Conservation (phyloP, 2,888 invertebrate genomes). For the Phyllotreta striolata region DNA sequence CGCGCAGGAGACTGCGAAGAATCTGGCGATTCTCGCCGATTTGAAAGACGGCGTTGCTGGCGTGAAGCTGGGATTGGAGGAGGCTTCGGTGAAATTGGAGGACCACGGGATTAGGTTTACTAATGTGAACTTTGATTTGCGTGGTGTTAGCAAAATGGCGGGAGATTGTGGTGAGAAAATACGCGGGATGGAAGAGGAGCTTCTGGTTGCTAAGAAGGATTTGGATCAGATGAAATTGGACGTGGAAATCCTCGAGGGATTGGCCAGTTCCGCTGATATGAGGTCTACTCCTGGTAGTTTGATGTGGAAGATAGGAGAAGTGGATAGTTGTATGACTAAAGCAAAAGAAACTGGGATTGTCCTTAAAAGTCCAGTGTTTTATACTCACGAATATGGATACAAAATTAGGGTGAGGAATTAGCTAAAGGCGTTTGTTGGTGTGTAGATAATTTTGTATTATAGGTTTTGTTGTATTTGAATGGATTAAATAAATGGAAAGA, state of each 20-base stretch:
- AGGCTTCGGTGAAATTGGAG: conserved; percentile 50
- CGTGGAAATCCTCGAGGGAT: conserved; percentile 61
- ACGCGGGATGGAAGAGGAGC: conserved; percentile 62
- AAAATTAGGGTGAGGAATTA: conserved; percentile 67
- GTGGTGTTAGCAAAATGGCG: conserved; percentile 63
- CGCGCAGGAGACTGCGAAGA: conserved; percentile 57
- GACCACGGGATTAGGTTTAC: conserved; percentile 62
- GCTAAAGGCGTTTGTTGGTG: neutral
- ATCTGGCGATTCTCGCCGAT: conserved; percentile 58
- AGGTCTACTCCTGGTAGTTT: conserved; percentile 37
- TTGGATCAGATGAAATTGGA: conserved; percentile 62
- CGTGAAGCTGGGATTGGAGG: conserved; percentile 47
- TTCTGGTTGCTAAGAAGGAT: conserved; percentile 57
- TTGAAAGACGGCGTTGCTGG: conserved; percentile 54
- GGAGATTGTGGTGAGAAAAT: conserved; percentile 65
- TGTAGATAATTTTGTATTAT: conserved; percentile 35
- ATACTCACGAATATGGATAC: conserved; percentile 77
- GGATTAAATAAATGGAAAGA: conserved; percentile 81
- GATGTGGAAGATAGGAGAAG: conserved; percentile 77
- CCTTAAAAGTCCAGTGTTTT: conserved; percentile 73
- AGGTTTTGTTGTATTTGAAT: conserved; percentile 76
- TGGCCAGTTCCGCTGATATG: conserved; percentile 37
- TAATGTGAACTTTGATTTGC: conserved; percentile 62
- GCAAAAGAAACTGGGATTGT: conserved; percentile 72
- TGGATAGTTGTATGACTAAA: conserved; percentile 70